Evolutionary conservation across 2,113 vertebrate genomes (phyloP).

Genomic region (Thalassoma bifasciatum): DNA sequence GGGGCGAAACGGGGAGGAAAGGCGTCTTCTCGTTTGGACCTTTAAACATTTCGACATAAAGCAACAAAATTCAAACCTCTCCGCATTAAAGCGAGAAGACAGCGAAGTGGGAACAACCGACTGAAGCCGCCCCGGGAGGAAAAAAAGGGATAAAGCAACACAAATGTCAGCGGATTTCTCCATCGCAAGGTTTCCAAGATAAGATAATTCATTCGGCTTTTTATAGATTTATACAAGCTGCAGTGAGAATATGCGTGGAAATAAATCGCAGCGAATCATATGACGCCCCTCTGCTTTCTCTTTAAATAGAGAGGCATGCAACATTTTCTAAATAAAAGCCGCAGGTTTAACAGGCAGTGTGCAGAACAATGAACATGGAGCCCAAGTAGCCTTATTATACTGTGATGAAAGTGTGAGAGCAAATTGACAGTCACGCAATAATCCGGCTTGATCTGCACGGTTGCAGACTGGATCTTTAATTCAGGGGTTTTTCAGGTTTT

Average conservation of each 20-base stretch:
- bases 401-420: slow-evolving; percentile 15
- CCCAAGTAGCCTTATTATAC: slow-evolving; percentile 45
- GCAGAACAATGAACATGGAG: slow-evolving; percentile 70
- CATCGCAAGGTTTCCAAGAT: slow-evolving; percentile 63
- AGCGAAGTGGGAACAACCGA: slow-evolving; percentile 44
- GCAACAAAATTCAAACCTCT: not conserved
- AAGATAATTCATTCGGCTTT: slow-evolving; percentile 33
- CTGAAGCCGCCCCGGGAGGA: slow-evolving; percentile 62
- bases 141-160: slow-evolving; percentile 67
- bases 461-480: slow-evolving; percentile 44
- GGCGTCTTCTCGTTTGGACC: slow-evolving; percentile 60
- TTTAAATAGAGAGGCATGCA: slow-evolving; percentile 70
- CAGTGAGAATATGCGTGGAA: slow-evolving; percentile 23
- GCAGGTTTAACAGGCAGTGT: slow-evolving; percentile 39
- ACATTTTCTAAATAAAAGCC: slow-evolving; percentile 54
- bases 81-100: slow-evolving; percentile 46
- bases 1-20: slow-evolving; percentile 64
- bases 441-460: slow-evolving; percentile 28
- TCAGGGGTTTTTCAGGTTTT: slow-evolving; percentile 19
- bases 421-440: slow-evolving; percentile 52
- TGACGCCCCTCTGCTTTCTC: slow-evolving; percentile 64
- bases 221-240: slow-evolving; percentile 14
- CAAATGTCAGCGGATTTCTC: slow-evolving; percentile 77
- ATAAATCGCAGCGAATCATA: slow-evolving; percentile 37
- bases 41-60: slow-evolving; percentile 36